Evolutionary conservation across 2,797 vertebrate genomes (phyloP), one percentile per base, ranked within the genome.

Genomic region (Phalloptychus januarius): DNA sequence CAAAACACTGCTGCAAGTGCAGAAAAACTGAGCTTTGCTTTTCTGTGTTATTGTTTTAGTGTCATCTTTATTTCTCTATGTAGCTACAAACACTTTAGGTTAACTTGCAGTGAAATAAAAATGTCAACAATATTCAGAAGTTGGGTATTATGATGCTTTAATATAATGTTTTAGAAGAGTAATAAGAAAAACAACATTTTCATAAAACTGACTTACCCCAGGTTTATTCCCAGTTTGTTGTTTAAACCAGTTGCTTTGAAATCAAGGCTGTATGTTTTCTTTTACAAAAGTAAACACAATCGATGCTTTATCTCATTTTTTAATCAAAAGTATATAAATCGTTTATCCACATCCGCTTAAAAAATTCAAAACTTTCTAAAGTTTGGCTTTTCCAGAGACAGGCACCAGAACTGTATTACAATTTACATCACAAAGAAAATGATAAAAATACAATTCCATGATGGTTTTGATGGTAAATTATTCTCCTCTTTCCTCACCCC

Each of bases 131-230:
- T 50, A 23, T 65, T 36, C 33, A 67, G 36, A 20, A 20, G 0
- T 20, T 38, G 18, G 20, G 63, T 67, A 4, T 67, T 11, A 67
- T 11, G 16, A 20, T 38, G 63, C 33, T 67, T 40, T 67, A 63
- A 18, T 18, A 20, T 36, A 10, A 63, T 36, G 3, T 15, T 10
- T 36, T 8, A 36, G 33, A 63, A 58, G 54, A 58, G n/a, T 2
- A 28, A 5, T 50, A 18, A 48, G 45, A 20, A 71, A 44, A 6
- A 48, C 7, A 50, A 46, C 40, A 2, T 6, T 76, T 61, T 18
- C 71, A 6, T 40, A 50, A n/a, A 78, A 79, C 71, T 20, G 13
- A 91, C 92, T 83, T 86, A 93, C 93, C 91, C 88, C 89, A 90
- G 65, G 81, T 85, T 71, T 78, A 77, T 70, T 61, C 58, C 79